A percentile compares a stretch with the other conserved stretches of the same genome.
phyloP scores from a whole-genome alignment of 2,113 vertebrate species.

The Amazona vittata region DNA sequence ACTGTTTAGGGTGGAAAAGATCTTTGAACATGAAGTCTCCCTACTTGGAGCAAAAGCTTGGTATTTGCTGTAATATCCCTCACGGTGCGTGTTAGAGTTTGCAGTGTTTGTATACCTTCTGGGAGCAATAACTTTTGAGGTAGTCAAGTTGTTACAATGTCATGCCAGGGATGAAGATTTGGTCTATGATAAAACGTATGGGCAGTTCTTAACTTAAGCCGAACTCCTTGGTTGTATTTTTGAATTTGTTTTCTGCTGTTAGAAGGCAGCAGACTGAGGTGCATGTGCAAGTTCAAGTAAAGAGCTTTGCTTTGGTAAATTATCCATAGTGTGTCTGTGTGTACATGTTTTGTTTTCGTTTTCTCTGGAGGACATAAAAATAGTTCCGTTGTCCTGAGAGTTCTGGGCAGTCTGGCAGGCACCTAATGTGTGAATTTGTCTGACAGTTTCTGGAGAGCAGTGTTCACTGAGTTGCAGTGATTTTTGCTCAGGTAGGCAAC shows the following conservation, averaged over 20 bases:
- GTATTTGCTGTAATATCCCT: neutral
- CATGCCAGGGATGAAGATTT: neutral
- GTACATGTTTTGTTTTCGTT: neutral
- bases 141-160: neutral
- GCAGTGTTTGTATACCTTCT: neutral
- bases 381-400: neutral
- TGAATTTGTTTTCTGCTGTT: neutral
- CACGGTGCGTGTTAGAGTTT: neutral
- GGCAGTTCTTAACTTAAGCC: neutral
- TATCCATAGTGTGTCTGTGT: neutral
- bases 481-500: neutral
- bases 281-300: neutral
- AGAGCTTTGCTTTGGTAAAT: neutral
- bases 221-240: neutral
- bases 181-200: neutral
- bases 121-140: neutral
- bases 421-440: neutral
- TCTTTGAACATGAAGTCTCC: neutral
- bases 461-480: rapidly evolving
- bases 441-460: neutral
- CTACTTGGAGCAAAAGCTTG: neutral
- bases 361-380: neutral
- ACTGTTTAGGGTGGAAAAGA: neutral
- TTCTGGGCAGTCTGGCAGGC: neutral
- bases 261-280: neutral